Conservation (phyloP, 2,888 invertebrate genomes). For the Caenorhabditis sp. region DNA sequence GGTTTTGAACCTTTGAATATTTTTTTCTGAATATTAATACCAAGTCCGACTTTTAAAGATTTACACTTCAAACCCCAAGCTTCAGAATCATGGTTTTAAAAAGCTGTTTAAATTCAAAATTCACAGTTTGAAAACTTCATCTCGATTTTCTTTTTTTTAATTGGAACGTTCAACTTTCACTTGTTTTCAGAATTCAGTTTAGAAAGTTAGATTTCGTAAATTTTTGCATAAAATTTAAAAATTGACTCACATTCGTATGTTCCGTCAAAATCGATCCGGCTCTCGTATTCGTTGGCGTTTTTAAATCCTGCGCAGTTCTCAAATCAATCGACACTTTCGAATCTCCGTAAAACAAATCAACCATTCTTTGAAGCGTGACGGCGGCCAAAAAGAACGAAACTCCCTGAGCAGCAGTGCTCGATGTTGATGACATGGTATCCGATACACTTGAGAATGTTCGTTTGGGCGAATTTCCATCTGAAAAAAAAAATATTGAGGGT, state of each 20-base stretch:
- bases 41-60: too few species aligned
- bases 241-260: slow-evolving; percentile 27
- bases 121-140: too few species aligned
- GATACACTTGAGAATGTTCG: slow-evolving; percentile 24
- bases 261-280: slow-evolving; percentile 25
- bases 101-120: too few species aligned
- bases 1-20: too few species aligned
- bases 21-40: too few species aligned
- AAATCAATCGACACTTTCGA: slow-evolving; percentile 28
- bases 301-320: slow-evolving; percentile 7
- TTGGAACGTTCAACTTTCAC: too few species aligned
- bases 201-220: background rate
- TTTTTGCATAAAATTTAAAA: background rate
- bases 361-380: slow-evolving; percentile 58
- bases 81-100: too few species aligned
- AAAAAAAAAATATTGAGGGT: too few species aligned
- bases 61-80: too few species aligned
- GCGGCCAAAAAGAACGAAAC: slow-evolving; percentile 66
- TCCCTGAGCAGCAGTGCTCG: slow-evolving; percentile 27
- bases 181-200: too few species aligned
- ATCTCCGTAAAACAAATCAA: slow-evolving; percentile 68
- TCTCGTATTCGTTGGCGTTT: slow-evolving; percentile 12
- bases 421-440: slow-evolving; percentile 20
- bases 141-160: too few species aligned
- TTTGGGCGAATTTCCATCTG: slow-evolving; percentile 36